A percentile compares a stretch with the other conserved stretches of the same genome.
phyloP scores from a whole-genome alignment of 1,140 invertebrate genomes.

The Chelonus insularis region DNA sequence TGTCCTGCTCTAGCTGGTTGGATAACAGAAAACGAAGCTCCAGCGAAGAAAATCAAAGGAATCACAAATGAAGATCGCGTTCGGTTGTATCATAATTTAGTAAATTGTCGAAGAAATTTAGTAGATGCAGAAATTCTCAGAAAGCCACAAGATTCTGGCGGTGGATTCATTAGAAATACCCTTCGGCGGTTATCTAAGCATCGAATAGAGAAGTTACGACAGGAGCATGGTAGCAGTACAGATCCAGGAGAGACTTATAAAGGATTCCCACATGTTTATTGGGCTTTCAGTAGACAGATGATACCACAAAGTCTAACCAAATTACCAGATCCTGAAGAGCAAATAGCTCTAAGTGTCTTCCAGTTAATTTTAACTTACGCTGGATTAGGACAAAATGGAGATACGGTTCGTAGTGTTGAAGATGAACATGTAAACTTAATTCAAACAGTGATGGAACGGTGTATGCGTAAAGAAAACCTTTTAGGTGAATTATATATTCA shows the following conservation, averaged over 20 bases:
- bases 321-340: constrained; percentile 85
- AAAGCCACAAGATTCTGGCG: constrained; percentile 77
- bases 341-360: constrained; percentile 79
- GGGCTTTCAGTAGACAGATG: constrained; percentile 84
- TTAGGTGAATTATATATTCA: constrained; percentile 92
- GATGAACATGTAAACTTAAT: constrained; percentile 87
- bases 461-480: constrained; percentile 84
- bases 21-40: constrained; percentile 81
- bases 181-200: constrained; percentile 85
- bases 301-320: constrained; percentile 81
- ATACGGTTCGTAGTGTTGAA: constrained; percentile 68
- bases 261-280: constrained; percentile 83
- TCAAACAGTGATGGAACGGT: constrained; percentile 86
- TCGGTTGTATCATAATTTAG: constrained; percentile 79
- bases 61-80: constrained; percentile 83
- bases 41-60: constrained; percentile 67
- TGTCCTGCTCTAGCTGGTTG: constrained; percentile 82
- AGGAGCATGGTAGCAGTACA: constrained; percentile 71
- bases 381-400: constrained; percentile 78
- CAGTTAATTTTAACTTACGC: constrained; percentile 78
- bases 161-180: constrained; percentile 85
- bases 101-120: constrained; percentile 76
- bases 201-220: constrained; percentile 80
- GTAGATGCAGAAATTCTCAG: constrained; percentile 81
- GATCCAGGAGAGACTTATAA: constrained; percentile 83